phyloP scores from a whole-genome alignment of 2,113 vertebrate genomes.

The Corynorhinus townsendii region DNA sequence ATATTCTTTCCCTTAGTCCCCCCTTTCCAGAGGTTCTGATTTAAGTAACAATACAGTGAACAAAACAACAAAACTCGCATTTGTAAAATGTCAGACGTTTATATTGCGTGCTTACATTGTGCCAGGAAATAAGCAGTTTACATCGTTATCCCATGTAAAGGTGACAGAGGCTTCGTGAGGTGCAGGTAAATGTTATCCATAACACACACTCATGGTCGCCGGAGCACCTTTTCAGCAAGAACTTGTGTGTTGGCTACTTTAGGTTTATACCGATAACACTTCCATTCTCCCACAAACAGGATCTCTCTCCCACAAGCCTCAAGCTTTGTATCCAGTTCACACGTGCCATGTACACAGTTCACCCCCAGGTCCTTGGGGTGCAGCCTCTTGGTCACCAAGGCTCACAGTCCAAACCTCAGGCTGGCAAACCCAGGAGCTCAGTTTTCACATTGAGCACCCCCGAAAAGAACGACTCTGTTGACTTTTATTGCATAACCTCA shows the following conservation, averaged over 20 bases:
- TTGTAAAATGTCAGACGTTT: not conserved
- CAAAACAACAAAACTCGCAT: not conserved
- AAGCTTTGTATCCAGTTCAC: not conserved
- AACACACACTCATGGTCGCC: fast-evolving
- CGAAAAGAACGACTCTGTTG: not conserved
- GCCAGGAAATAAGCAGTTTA: not conserved
- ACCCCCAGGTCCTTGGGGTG: not conserved
- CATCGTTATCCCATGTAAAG: not conserved
- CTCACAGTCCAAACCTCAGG: not conserved
- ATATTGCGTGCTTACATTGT: not conserved
- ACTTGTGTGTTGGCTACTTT: not conserved
- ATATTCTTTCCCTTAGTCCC: not conserved
- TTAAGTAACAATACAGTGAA: not conserved
- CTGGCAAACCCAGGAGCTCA: not conserved
- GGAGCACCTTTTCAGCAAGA: not conserved
- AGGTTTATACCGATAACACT: not conserved
- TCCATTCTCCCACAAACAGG: not conserved
- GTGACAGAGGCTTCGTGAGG: not conserved
- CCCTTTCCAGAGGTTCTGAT: not conserved
- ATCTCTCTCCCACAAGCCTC: not conserved
- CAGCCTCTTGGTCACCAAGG: not conserved
- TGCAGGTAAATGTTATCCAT: not conserved
- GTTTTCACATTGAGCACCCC: not conserved
- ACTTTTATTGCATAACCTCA: not conserved
- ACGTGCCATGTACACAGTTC: fast-evolving